phyloP scores from a whole-genome alignment of 2,113 vertebrate species.

The Ammospiza nelsoni region DNA sequence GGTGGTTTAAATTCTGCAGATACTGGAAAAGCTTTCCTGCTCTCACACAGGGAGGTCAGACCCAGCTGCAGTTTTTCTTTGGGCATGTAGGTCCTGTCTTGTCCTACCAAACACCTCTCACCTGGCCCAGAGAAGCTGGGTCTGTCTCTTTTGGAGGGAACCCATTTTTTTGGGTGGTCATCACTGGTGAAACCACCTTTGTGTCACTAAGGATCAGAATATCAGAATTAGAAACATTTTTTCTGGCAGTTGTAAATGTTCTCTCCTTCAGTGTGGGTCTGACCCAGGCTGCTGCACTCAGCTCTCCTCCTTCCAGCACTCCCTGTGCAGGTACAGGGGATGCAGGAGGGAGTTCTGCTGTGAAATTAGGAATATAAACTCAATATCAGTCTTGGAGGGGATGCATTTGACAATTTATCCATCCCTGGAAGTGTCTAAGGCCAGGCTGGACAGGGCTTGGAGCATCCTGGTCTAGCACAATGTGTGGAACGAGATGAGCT shows the following conservation, averaged over 20 bases:
- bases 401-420: neutral
- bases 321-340: neutral
- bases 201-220: neutral
- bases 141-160: neutral
- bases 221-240: neutral
- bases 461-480: neutral
- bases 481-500: neutral
- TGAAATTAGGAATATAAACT: neutral
- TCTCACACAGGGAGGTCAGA: neutral
- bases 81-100: neutral
- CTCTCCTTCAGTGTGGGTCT: neutral
- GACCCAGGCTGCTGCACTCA: neutral
- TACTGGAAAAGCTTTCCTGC: neutral
- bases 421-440: neutral
- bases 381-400: neutral
- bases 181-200: neutral
- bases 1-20: neutral
- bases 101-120: neutral
- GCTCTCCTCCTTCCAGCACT: neutral
- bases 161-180: neutral
- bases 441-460: neutral
- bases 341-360: neutral
- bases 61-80: neutral
- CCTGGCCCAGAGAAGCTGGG: neutral
- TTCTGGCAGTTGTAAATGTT: neutral